Conservation (phyloP, 2,113 vertebrate species). For the Seriola aureovittata region DNA sequence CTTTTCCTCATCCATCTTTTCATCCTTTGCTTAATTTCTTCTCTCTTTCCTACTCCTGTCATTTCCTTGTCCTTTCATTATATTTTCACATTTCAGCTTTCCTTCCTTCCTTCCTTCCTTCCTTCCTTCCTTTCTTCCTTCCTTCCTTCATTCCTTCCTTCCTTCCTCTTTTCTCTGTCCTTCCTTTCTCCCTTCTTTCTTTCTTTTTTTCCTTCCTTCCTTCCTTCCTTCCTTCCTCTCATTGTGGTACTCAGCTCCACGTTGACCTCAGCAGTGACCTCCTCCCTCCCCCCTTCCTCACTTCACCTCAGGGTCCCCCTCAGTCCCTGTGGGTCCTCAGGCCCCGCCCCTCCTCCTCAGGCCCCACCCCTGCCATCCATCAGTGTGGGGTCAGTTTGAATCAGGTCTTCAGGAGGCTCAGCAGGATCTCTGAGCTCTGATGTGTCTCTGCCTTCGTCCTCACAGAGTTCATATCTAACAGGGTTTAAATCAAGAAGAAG, state of each 20-base stretch:
- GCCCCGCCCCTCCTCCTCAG: not conserved
- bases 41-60: not conserved
- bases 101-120: too few relatives aligned
- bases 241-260: not conserved
- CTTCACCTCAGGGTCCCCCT: not conserved
- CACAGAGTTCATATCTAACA: not conserved
- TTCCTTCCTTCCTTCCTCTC: not conserved
- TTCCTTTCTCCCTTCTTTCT: too few relatives aligned
- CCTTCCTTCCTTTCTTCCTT: too few relatives aligned
- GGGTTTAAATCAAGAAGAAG: not conserved
- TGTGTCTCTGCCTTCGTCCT: too few relatives aligned
- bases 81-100: too few relatives aligned
- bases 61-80: too few relatives aligned
- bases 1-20: too few relatives aligned
- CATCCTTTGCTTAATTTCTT: too few relatives aligned
- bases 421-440: slow-evolving; percentile 17
- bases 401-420: slow-evolving; percentile 9
- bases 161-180: not conserved
- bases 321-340: not conserved
- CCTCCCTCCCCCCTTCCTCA: not conserved
- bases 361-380: not conserved
- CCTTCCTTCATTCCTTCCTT: too few relatives aligned
- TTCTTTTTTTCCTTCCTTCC: too few relatives aligned
- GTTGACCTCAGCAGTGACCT: not conserved
- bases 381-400: slow-evolving; percentile 17